Conservation (phyloP, 2,888 invertebrate species). For the Nymphalis urticae region DNA sequence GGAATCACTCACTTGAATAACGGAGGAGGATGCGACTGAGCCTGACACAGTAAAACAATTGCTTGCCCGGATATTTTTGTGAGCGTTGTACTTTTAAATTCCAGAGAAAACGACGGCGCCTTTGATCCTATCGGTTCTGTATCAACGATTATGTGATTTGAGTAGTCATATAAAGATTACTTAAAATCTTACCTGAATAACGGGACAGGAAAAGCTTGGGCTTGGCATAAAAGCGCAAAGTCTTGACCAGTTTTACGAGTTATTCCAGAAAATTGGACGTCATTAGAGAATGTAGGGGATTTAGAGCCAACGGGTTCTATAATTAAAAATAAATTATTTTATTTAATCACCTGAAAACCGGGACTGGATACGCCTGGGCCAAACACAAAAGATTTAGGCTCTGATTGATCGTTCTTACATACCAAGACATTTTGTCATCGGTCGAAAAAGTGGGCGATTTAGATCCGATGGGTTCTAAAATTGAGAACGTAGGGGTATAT, state of each 20-base stretch:
- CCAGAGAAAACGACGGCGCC: constrained; percentile 80
- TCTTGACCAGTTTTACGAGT: constrained; percentile 83
- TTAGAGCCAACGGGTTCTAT: constrained; percentile 87
- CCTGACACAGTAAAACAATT: constrained; percentile 85
- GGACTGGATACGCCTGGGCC: constrained; percentile 86
- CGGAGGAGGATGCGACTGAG: constrained; percentile 86
- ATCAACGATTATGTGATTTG: constrained; percentile 43
- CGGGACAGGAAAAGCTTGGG: constrained; percentile 89
- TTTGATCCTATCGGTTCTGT: constrained; percentile 83
- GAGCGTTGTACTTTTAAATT: constrained; percentile 82
- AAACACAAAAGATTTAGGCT: constrained; percentile 81
- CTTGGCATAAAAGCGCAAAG: constrained; percentile 87
- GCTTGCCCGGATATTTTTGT: constrained; percentile 77
- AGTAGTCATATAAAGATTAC: constrained; percentile 27
- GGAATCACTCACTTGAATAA: constrained; percentile 83
- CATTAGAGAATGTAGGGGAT: constrained; percentile 86
- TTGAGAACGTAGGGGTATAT: constrained; percentile 20
- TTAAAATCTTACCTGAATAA: constrained; percentile 71
- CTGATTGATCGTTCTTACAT: constrained; percentile 76
- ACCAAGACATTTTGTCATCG: constrained; percentile 83
- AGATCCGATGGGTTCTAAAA: constrained; percentile 83
- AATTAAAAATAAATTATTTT: constrained; percentile 57
- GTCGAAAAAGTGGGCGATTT: constrained; percentile 83
- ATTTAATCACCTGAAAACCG: constrained; percentile 84
- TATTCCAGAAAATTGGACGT: constrained; percentile 85